Base-by-base conservation (phyloP, 2,113 vertebrate species). In the Aphelocoma coerulescens region DNA sequence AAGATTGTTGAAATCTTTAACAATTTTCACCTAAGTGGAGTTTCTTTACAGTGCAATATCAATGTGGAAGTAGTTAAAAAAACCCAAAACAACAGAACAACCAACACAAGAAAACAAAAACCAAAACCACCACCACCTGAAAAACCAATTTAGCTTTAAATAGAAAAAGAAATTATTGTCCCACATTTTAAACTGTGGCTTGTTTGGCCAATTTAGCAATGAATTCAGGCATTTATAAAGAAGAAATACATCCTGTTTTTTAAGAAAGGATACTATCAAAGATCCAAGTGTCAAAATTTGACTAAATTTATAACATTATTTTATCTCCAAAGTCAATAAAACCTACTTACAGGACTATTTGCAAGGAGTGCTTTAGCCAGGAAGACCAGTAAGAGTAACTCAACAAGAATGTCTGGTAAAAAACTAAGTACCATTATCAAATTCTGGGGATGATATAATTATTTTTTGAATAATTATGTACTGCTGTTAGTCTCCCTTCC, bases 291-390 rank as follows among this genome's bases (percentile, higher is more conserved):
- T 89, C 69, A 89, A 68, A 91, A 83, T 59, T 48, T 91, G 59
- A 91, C 75, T 83, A 37, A 73, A 85, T 82, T 93, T 83, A 84
- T 67, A 91, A 85, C 43, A 23, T 7, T 43, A 16, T 89, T 71
- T 69, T 79, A 88, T 67, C 51, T 91, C 85, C 52, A 88, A 94
- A 83, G 83, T 90, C 77, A 93, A 87, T 79, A 89, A 90, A 85
- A 39, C 17, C 43, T 90, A 74, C 55, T 74, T 85, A 66, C 18
- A 77, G 27, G 55, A 72, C n/a, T 91, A 88, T 78, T 77, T 84
- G 27, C 44, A 86, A 71, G 23, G 59, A 89, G 22, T 52, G 16
- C 18, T 92, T 82, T 58, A 94, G 80, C 82, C 88, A 90, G 63
- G 24, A 88, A 77, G 51, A 69, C 43, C 39, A 76, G 23, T 23